Percentiles rank a stretch among this genome's conserved stretches.
Evolutionary conservation across 2,113 vertebrate genomes (phyloP).

Genomic region (Carassius gibelio): DNA sequence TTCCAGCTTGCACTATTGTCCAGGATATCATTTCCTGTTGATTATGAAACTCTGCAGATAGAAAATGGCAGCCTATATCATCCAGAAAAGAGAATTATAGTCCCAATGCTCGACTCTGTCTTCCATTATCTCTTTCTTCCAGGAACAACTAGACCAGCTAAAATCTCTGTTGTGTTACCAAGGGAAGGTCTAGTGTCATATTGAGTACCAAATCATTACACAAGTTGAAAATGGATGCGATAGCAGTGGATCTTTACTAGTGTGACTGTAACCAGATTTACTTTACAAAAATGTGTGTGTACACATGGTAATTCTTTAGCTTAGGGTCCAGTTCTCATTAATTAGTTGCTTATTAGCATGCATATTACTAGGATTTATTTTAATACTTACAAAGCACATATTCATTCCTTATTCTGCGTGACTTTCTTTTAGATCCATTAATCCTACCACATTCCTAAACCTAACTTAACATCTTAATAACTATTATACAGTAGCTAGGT

Average conservation of each 20-base stretch:
- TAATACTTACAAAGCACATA: no score
- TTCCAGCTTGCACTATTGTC: constrained; percentile 33
- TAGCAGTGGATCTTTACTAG: neutral
- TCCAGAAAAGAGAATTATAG: constrained; percentile 39
- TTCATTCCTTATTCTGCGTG: no score
- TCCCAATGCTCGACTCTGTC: constrained; percentile 17
- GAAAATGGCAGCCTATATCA: constrained; percentile 44
- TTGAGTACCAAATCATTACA: constrained; percentile 45
- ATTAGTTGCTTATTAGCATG: no score
- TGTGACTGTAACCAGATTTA: neutral
- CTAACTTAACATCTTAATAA: no score
- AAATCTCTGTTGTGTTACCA: constrained; percentile 43
- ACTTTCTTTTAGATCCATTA: no score
- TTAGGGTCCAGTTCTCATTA: no score
- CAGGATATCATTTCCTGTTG: constrained; percentile 48
- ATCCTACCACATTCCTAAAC: no score
- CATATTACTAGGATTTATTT: no score
- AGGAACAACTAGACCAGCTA: constrained; percentile 40
- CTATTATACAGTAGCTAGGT: no score
- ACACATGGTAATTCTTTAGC: no score
- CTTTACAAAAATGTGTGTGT: neutral
- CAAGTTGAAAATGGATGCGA: constrained; percentile 15
- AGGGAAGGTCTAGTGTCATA: constrained; percentile 31
- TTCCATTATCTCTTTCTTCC: constrained; percentile 44
- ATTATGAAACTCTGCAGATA: constrained; percentile 48